phyloP scores from a whole-genome alignment of 2,888 invertebrate genomes.

The Archips crataeganus region DNA sequence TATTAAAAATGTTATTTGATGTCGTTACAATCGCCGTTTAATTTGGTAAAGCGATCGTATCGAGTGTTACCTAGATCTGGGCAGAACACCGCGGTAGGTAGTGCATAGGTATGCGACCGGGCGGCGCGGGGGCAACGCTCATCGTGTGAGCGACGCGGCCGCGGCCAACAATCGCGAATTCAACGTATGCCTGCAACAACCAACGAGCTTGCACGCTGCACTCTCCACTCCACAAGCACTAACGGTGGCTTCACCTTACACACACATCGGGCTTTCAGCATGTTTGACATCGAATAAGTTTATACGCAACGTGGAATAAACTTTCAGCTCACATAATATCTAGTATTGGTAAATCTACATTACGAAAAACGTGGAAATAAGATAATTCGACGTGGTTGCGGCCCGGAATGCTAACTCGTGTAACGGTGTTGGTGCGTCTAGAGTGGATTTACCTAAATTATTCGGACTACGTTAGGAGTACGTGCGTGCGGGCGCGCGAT shows the following conservation, averaged over 20 bases:
- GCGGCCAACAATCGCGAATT: slow-evolving; percentile 79
- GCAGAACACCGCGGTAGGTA: slow-evolving; percentile 42
- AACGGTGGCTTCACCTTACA: slow-evolving; percentile 69
- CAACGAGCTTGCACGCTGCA: slow-evolving; percentile 65
- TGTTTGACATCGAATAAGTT: background rate
- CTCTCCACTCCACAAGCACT: slow-evolving; percentile 26
- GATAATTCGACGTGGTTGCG: slow-evolving; percentile 69
- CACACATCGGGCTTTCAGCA: slow-evolving; percentile 45
- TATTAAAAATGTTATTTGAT: background rate
- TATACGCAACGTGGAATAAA: background rate
- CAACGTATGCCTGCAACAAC: slow-evolving; percentile 81
- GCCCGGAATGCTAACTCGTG: slow-evolving; percentile 70
- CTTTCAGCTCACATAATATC: slow-evolving; percentile 23
- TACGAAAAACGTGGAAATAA: slow-evolving; percentile 71
- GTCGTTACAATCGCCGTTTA: background rate
- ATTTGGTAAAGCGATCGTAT: slow-evolving; percentile 38
- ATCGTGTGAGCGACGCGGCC: slow-evolving; percentile 82
- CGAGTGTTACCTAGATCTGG: slow-evolving; percentile 50
- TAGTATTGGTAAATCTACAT: slow-evolving; percentile 66
- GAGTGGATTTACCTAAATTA: slow-evolving; percentile 79
- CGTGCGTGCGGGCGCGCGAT: slow-evolving; percentile 66
- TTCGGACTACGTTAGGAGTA: slow-evolving; percentile 72
- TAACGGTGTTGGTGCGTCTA: slow-evolving; percentile 78
- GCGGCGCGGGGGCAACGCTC: slow-evolving; percentile 78
- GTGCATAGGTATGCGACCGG: slow-evolving; percentile 53